Base-by-base conservation (phyloP, 1,140 invertebrate genomes). In the Theocolax elegans region DNA sequence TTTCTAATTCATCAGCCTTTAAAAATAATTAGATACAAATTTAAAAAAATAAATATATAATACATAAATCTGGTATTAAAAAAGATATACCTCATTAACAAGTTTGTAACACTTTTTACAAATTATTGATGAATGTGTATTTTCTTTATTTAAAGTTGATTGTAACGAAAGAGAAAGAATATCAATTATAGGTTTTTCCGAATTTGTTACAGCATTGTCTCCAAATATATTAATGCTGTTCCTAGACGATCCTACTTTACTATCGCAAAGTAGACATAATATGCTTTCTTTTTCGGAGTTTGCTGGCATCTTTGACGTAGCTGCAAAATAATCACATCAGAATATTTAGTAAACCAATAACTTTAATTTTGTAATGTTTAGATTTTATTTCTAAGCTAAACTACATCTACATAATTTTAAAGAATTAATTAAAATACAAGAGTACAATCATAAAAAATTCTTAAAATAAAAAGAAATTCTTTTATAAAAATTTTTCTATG, bases 101-200 rank as follows among this genome's bases (percentile, higher is more conserved):
- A 89, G 76, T 80, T 89, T 89, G 73, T 83, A 90, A 76, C 90
- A 91, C 74, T 90, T 91, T 80, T 89, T 90, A 78, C 90, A 91
- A 19, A 91, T 79, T 23, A 90, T 79, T 54, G 81, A 77, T 21
- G 87, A 88, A 76, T 89, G 88, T 2, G 85, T 83, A 67, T 79
- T 79, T 7, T 87, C 79, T 73, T 87, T 80, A 35, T 77, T 85
- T 6, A 90, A 74, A 63, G 87, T 80, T 53, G 79, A 82, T 35
- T 87, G 83, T 40, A 90, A 76, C n/a, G 90, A 76, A 42, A 81
- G 75, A 54, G 81, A 83, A 74, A 91, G 85, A 9, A 84, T 79
- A 65, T 82, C 75, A 15, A 81, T 76, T 19, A 90, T 79, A 17
- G 85, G 78, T 69, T 85, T 85, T 9, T 87, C 84, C n/a, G 81